Evolutionary conservation across 23 tunicate genomes (phyloP), one percentile per base, ranked within the genome.

Genomic region (Styela plicata): DNA sequence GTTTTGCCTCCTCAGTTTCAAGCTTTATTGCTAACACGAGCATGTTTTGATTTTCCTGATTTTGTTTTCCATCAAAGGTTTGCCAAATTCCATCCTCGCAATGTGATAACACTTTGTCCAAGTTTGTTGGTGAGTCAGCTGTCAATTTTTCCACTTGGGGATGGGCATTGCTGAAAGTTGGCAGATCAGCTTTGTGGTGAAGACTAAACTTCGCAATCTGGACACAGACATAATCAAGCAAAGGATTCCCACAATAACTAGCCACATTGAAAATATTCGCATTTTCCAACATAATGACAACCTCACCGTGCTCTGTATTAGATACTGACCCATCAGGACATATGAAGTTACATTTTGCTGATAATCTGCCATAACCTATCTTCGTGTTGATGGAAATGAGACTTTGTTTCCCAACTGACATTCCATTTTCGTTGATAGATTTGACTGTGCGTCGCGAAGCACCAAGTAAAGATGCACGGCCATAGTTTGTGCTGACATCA

Each of bases 231-330:
- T 85, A 90, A 28, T 90, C 96, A 31, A 90, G 27, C 52, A 76
- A 76, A 1, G 89, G 83, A 82, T 90, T 76, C 7, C 96, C 87
- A 29, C 73, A 67, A 57, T 90, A 90, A 52, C 82, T 36, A 13
- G 83, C 63, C 16, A 74, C 83, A 35, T 68, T 63, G 73, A 82
- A 87, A 31, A 87, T 2, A 18, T 63, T 52, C 7, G 82, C 86
- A 74, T 87, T 82, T 65, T 74, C 44, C 34, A 87, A 53, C 78
- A 76, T 53, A 44, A 76, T 18, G 21, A 76, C 64, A 18, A 76
- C 66, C 36, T 76, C 81, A 20, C 81, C 81, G 31, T 76, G 81
- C 26, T 35, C 66, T 17, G 81, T 13, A 21, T 76, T 37, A 28
- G 81, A 76, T 24, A 73, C 78, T 0, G 78, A 31, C 1, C 53